Evolutionary conservation across 2,888 invertebrate genomes (phyloP).

Genomic region (Hyppa rectilinea): DNA sequence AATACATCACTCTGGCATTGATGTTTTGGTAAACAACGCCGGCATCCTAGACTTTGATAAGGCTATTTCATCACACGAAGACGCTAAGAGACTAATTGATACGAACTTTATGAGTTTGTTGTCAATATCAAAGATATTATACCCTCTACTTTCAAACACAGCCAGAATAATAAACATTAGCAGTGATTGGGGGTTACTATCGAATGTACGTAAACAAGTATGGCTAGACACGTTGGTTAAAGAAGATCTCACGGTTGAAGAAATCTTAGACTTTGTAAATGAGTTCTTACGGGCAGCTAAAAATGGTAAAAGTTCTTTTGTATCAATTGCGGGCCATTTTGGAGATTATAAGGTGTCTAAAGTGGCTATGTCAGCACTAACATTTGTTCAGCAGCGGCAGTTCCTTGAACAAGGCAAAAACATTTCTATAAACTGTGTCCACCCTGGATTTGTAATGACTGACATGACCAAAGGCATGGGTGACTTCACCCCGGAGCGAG

Average conservation of each 20-base stretch:
- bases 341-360: constrained; percentile 89
- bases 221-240: constrained; percentile 86
- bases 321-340: constrained; percentile 86
- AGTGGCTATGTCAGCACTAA: constrained; percentile 87
- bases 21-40: constrained; percentile 95
- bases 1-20: constrained; percentile 92
- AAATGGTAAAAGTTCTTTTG: constrained; percentile 84
- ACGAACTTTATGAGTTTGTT: constrained; percentile 94
- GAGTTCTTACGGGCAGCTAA: constrained; percentile 90
- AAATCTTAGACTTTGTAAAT: constrained; percentile 89
- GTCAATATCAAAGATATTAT: constrained; percentile 92
- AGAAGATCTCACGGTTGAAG: constrained; percentile 87
- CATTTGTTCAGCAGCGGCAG: constrained; percentile 87
- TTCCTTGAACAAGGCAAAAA: constrained; percentile 88
- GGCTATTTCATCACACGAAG: constrained; percentile 92
- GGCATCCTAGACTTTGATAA: constrained; percentile 92
- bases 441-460: constrained; percentile 88
- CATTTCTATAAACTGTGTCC: constrained; percentile 87
- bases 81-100: constrained; percentile 93
- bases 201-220: constrained; percentile 85
- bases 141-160: constrained; percentile 93
- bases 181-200: constrained; percentile 90
- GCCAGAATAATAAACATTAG: constrained; percentile 95
- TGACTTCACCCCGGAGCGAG: constrained; percentile 86
- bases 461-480: constrained; percentile 89